Percentiles rank a stretch among this genome's conserved stretches.
phyloP scores from a whole-genome alignment of 2,113 vertebrate genomes.

The Ophthalmolycus amberensis region DNA sequence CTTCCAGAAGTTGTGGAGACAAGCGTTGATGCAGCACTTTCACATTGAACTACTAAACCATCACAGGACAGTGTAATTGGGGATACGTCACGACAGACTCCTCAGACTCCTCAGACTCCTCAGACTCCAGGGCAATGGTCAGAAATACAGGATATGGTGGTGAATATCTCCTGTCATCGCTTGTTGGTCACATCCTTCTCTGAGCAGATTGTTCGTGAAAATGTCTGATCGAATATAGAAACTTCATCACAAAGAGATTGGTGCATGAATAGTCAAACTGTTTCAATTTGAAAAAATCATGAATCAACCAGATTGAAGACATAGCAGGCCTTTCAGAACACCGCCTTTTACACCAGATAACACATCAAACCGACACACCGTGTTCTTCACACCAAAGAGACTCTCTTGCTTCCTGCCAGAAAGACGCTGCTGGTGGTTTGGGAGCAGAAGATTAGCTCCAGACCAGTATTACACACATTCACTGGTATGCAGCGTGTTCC shows the following conservation, averaged over 20 bases:
- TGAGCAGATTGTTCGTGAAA: neutral
- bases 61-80: neutral
- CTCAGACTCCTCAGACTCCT: too few species aligned
- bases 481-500: neutral
- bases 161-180: neutral
- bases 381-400: neutral
- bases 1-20: neutral
- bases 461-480: neutral
- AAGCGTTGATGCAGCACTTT: neutral
- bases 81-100: neutral
- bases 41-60: neutral
- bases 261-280: neutral
- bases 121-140: neutral
- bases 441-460: constrained; percentile 13
- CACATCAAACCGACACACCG: neutral
- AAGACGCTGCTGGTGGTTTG: neutral
- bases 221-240: too few species aligned
- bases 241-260: too few species aligned
- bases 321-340: neutral
- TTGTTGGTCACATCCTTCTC: neutral
- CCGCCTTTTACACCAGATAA: neutral
- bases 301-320: neutral
- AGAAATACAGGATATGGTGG: neutral
- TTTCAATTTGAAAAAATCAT: neutral
- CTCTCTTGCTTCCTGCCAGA: neutral